Conservation (phyloP, 2,888 invertebrate species). For the Chromoteleia sp. region DNA sequence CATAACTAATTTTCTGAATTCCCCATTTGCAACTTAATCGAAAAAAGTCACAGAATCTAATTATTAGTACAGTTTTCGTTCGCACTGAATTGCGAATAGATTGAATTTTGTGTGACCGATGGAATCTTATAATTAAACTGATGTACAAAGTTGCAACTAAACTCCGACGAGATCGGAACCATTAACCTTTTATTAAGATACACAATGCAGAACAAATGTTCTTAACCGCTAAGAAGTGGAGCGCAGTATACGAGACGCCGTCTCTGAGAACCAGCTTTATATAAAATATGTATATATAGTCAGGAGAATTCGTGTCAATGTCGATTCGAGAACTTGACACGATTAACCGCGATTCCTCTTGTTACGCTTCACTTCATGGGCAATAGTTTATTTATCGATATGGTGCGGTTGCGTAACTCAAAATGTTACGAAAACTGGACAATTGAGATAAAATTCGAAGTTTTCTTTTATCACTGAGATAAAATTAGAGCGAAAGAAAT, state of each 20-base stretch:
- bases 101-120: slow-evolving; percentile 11
- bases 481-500: not conserved
- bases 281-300: slow-evolving; percentile 54
- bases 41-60: not conserved
- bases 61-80: not conserved
- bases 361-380: slow-evolving; percentile 13
- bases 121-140: slow-evolving; percentile 7
- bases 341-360: slow-evolving; percentile 46
- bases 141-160: slow-evolving; percentile 24
- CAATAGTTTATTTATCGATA: not conserved
- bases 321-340: slow-evolving; percentile 69
- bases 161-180: slow-evolving; percentile 37
- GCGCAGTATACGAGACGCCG: slow-evolving; percentile 49
- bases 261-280: slow-evolving; percentile 55
- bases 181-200: slow-evolving; percentile 57
- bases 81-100: not conserved
- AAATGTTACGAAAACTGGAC: not conserved
- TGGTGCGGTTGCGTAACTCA: not conserved
- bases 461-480: not conserved
- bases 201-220: slow-evolving; percentile 50
- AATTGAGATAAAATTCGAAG: not conserved
- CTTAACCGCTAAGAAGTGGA: slow-evolving; percentile 62
- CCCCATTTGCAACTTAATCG: too few species aligned
- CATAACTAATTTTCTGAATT: too few species aligned
- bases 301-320: slow-evolving; percentile 67